Evolutionary conservation across 2,113 vertebrate species (phyloP).

Genomic region (Boulengeromyrus knoepffleri): DNA sequence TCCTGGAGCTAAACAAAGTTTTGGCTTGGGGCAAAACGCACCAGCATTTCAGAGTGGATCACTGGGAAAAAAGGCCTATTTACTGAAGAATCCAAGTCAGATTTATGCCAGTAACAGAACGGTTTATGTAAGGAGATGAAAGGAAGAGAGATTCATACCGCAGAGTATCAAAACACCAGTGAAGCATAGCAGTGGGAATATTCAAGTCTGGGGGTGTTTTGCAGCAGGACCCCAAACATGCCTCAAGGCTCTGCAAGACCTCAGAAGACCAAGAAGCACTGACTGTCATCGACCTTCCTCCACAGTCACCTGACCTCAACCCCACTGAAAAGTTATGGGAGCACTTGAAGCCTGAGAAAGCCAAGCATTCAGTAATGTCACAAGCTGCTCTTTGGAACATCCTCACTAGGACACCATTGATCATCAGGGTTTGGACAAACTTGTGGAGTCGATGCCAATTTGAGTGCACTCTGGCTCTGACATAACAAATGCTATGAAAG

Average conservation of each 20-base stretch:
- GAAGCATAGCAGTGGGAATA: neutral
- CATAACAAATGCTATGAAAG: neutral
- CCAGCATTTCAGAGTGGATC: neutral
- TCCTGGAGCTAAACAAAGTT: neutral
- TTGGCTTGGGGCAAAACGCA: neutral
- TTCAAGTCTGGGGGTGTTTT: neutral
- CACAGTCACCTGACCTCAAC: neutral
- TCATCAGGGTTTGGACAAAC: neutral
- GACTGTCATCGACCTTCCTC: neutral
- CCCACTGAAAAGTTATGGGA: neutral
- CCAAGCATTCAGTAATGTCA: neutral
- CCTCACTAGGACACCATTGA: neutral
- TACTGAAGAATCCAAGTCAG: neutral
- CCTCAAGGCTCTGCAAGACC: neutral
- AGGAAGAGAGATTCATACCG: neutral
- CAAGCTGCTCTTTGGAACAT: neutral
- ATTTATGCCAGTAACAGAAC: neutral
- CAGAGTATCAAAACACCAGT: neutral
- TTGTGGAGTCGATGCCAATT: neutral
- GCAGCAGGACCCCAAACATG: neutral
- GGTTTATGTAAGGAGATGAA: neutral
- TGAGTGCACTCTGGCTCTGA: neutral
- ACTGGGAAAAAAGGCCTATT: neutral
- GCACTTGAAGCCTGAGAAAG: neutral
- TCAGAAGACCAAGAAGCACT: neutral